Conservation (phyloP, 1,140 invertebrate species). For the Oryzaephilus surinamensis region DNA sequence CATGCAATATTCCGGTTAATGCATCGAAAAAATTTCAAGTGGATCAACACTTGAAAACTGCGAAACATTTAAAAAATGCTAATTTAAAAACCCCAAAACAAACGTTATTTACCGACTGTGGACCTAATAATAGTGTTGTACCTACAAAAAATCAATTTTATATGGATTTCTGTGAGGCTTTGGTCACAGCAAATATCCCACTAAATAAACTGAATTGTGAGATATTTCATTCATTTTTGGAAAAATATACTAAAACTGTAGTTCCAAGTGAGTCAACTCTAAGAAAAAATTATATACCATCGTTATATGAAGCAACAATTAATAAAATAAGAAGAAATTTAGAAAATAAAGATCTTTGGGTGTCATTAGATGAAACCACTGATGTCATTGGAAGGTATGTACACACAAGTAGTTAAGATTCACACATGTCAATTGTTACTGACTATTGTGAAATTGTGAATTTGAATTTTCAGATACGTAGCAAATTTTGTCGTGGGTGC, state of each 20-base stretch:
- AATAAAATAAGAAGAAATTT: conserved; percentile 1
- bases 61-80: no score
- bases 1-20: no score
- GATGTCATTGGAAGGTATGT: conserved; percentile 4
- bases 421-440: no score
- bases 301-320: conserved; percentile 1
- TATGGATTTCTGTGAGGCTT: conserved; percentile 7
- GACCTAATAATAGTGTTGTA: no score
- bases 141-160: conserved; percentile 4
- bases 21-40: no score
- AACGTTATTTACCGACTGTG: no score
- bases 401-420: no score
- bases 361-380: conserved; percentile 5
- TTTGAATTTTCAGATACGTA: no score
- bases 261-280: conserved; percentile 8
- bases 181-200: conserved; percentile 8
- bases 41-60: no score
- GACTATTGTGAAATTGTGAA: no score
- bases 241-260: conserved; percentile 4
- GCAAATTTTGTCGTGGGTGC: neutral
- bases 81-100: no score
- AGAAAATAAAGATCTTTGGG: conserved; percentile 3
- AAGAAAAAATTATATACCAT: conserved; percentile 11
- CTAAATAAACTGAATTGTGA: conserved; percentile 4
- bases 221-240: conserved; percentile 1